Conservation (phyloP, 2,113 vertebrate species). For the Rhinolophus ferrumequinum region DNA sequence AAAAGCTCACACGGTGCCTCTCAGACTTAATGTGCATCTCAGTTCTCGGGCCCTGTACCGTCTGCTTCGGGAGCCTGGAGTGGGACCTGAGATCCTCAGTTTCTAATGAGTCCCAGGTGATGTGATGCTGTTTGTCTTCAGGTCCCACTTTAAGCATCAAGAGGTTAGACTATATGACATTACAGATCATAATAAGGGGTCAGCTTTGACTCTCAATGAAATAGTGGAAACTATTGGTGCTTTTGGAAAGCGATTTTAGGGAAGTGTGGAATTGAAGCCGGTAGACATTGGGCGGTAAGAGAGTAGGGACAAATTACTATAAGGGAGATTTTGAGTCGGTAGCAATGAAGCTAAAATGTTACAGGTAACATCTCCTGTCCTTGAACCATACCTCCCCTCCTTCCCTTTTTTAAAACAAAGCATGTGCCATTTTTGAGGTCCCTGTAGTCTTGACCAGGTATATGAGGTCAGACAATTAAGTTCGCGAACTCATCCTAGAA, state of each 20-base stretch:
- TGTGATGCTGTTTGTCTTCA: background rate
- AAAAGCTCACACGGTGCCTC: background rate
- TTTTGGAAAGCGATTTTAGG: background rate
- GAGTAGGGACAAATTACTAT: background rate
- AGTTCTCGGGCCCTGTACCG: accelerated
- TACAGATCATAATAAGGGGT: background rate
- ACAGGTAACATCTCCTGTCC: background rate
- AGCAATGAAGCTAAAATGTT: background rate
- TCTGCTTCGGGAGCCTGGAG: background rate
- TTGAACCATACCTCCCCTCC: background rate
- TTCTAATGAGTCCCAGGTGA: background rate
- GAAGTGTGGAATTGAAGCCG: background rate
- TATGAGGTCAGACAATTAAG: background rate
- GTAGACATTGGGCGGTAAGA: background rate
- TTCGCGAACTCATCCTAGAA: too few species aligned
- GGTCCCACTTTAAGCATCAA: background rate
- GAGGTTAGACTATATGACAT: background rate
- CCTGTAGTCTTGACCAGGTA: background rate
- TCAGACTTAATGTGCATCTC: background rate
- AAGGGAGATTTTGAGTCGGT: background rate
- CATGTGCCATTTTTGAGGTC: background rate
- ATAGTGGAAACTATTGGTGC: background rate
- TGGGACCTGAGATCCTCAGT: background rate
- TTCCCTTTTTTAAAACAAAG: background rate
- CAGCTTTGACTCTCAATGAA: background rate